Evolutionary conservation across 2,888 invertebrate genomes (phyloP).

Genomic region (Dryocosmus kuriphilus): DNA sequence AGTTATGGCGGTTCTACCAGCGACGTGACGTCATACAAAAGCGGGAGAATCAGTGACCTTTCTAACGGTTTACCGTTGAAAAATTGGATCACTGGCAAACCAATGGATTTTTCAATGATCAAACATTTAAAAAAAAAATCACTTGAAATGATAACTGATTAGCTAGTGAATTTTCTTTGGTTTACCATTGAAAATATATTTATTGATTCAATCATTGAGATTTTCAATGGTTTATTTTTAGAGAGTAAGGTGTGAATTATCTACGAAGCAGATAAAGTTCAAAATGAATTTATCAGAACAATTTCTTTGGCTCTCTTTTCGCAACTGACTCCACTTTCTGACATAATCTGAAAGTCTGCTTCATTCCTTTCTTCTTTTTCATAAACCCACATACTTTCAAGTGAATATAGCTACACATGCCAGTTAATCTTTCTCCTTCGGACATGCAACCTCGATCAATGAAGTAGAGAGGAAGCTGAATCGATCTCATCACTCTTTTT

Average conservation of each 20-base stretch:
- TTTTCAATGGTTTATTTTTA: no score
- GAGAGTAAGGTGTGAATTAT: conserved; percentile 21
- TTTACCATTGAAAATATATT: no score
- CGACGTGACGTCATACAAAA: no score
- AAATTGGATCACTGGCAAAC: no score
- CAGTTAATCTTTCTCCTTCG: conserved; percentile 32
- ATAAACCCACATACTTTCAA: background rate
- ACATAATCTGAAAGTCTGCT: conserved; percentile 28
- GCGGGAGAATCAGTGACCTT: no score
- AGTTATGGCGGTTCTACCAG: no score
- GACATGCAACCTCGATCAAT: conserved; percentile 19
- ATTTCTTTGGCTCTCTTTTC: conserved; percentile 29
- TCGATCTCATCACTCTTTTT: conserved; percentile 23
- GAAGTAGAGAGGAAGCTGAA: conserved; percentile 25
- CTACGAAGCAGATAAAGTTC: conserved; percentile 22
- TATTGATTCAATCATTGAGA: no score
- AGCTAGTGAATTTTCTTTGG: no score
- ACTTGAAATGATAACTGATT: no score
- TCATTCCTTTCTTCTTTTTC: conserved; percentile 18
- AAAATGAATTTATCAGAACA: conserved; percentile 23
- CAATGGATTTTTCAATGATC: no score
- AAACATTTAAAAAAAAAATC: no score
- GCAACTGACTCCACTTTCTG: conserved; percentile 16
- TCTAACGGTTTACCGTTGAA: no score
- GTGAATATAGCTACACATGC: conserved; percentile 20